Percentiles rank a stretch among this genome's conserved stretches.
Conservation (phyloP, 2,888 invertebrate species). For the Xestobium rufovillosum region DNA sequence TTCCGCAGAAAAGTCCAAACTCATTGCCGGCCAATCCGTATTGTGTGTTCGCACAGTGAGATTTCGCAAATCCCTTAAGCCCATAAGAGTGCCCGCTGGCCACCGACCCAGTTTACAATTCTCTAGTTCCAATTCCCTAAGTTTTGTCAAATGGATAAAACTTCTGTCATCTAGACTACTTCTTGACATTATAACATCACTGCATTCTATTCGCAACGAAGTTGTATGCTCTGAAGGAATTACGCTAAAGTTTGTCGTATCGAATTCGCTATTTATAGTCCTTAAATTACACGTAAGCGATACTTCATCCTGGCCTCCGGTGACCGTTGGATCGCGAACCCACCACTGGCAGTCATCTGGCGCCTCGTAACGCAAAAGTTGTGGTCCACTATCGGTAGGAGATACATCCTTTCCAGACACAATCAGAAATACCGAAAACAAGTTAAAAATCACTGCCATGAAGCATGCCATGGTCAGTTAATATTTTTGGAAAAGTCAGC, state of each 20-base stretch:
- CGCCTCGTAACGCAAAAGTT: conserved; percentile 61
- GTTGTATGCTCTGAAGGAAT: conserved; percentile 79
- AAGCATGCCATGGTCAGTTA: no score
- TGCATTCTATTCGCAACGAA: conserved; percentile 70
- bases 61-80: conserved; percentile 73
- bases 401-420: no score
- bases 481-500: no score
- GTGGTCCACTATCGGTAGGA: conserved; percentile 38
- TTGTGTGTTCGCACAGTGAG: conserved; percentile 80
- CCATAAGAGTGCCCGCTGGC: conserved; percentile 71
- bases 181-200: conserved; percentile 70
- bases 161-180: conserved; percentile 70
- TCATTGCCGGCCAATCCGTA: conserved; percentile 76
- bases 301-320: conserved; percentile 55
- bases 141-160: conserved; percentile 70
- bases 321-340: conserved; percentile 52
- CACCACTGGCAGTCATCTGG: conserved; percentile 83
- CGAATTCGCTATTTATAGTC: conserved; percentile 80
- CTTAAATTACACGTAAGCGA: conserved; percentile 71
- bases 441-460: no score
- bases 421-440: no score
- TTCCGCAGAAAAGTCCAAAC: conserved; percentile 71
- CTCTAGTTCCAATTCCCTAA: conserved; percentile 73
- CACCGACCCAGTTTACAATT: conserved; percentile 82
- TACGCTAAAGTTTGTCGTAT: conserved; percentile 81